phyloP scores from a whole-genome alignment of 2,888 invertebrate species.

The Plebejus anna region DNA sequence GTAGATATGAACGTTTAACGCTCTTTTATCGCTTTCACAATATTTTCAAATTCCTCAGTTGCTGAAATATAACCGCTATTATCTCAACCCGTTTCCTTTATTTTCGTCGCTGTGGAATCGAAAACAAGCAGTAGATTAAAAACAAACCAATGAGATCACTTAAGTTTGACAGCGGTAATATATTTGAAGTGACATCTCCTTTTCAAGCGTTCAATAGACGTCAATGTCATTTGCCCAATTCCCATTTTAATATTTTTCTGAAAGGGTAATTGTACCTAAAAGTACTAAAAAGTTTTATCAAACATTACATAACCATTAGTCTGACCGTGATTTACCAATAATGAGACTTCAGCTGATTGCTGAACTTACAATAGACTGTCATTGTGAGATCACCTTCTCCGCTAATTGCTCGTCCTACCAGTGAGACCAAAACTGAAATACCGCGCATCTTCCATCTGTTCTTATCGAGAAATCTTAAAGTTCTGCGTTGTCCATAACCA shows the following conservation, averaged over 20 bases:
- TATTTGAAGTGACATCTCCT: slow-evolving; percentile 61
- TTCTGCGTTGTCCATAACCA: neutral
- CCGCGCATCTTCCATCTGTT: neutral
- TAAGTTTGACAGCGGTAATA: slow-evolving; percentile 41
- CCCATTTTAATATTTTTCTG: neutral
- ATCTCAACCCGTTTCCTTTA: slow-evolving; percentile 24
- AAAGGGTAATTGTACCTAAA: neutral
- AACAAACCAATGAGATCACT: slow-evolving; percentile 36
- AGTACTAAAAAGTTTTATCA: no score
- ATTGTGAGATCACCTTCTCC: no score
- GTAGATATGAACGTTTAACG: slow-evolving; percentile 13
- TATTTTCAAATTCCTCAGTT: slow-evolving; percentile 16
- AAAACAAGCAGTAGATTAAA: slow-evolving; percentile 7
- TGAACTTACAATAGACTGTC: no score
- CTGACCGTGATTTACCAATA: no score
- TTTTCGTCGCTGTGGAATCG: slow-evolving; percentile 19
- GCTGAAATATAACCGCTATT: slow-evolving; percentile 27
- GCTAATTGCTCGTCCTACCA: no score
- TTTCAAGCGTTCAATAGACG: slow-evolving; percentile 52
- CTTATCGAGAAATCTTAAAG: neutral
- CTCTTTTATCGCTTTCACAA: slow-evolving; percentile 26
- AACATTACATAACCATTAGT: no score
- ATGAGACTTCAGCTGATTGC: no score
- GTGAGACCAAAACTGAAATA: no score
- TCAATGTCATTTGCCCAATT: slow-evolving; percentile 43